A percentile compares a stretch with the other conserved stretches of the same genome.
These are phyloP conservation scores for Zalophus californianus DNA, from an alignment of 2,797 vertebrate species.

Conservation along the genomic window DNA sequence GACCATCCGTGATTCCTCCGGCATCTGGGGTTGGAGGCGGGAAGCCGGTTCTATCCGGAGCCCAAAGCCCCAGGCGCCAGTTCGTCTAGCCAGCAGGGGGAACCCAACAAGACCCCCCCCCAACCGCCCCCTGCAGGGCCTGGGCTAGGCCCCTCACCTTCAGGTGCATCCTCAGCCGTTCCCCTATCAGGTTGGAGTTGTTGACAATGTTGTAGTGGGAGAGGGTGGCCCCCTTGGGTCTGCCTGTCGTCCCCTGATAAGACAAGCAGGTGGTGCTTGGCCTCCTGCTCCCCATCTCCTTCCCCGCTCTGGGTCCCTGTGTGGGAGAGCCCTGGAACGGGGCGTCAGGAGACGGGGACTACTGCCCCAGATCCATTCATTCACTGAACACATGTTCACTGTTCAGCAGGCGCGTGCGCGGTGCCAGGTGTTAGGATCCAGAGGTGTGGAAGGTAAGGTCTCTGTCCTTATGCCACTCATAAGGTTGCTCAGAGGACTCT, in stretches of 20 bases:
- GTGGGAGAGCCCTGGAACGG: background rate
- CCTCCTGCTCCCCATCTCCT: background rate
- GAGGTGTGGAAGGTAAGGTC: background rate
- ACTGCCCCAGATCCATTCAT: background rate
- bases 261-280: slow-evolving; percentile 50
- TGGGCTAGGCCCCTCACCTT: slow-evolving; percentile 43
- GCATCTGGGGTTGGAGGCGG: slow-evolving; percentile 71
- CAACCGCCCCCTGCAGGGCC: background rate
- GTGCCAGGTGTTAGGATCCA: background rate
- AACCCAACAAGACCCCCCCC: background rate
- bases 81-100: background rate
- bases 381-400: background rate
- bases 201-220: slow-evolving; percentile 97
- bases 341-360: background rate
- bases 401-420: fast-evolving
- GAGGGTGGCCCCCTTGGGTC: slow-evolving; percentile 94
- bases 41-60: slow-evolving; percentile 9
- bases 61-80: background rate
- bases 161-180: slow-evolving; percentile 62
- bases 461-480: background rate
- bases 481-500: background rate
- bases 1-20: slow-evolving; percentile 85
- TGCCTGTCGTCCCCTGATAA: slow-evolving; percentile 94
- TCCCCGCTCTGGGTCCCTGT: background rate
- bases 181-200: slow-evolving; percentile 90